Base-by-base conservation (phyloP, 2,888 invertebrate genomes). In the Torymus texanus region DNA sequence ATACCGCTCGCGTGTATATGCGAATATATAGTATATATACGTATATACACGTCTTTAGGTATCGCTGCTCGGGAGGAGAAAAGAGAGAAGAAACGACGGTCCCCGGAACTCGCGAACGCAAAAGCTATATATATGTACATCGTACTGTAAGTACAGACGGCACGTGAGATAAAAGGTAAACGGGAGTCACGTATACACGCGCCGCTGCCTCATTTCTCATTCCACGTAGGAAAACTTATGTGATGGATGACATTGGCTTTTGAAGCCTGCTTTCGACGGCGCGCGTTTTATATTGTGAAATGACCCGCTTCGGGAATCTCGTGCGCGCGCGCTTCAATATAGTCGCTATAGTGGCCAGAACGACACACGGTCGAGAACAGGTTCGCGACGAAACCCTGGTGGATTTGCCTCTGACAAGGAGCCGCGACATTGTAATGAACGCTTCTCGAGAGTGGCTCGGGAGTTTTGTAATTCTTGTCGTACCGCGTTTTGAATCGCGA, bases 141-240 rank as follows among this genome's bases (percentile, higher is more conserved):
- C 1, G 24, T 3, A n/a, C 21, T 53, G n/a, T 68, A 55, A 8
- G 61, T 24, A 24, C n/a, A 53, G 68, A 75, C 75, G 55, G 59
- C 50, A 75, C 79, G 79, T 79, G 79, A 79, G 75, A 75, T 79
- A 75, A 79, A 79, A 79, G 70, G 61, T 61, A 75, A 79, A 62
- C n/a, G 63, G 51, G 62, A 12, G 14, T 14, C 65, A 65, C 63
- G 24, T 4, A 24, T 11, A 21, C 53, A 29, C 18, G 58, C 50
- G 13, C n/a, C 55, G 24, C 29, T 58, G n/a, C 62, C 50, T 72
- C 18, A 8, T 41, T 8, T 41, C 41, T 41, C 41, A 41, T 41
- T 66, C 51, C 14, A 14, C 66, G 41, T 74, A 79, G 70, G 70
- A 79, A 78, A 78, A 78, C 63, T 68, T 29, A 62, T 59, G 74